Conservation (phyloP, 2,888 invertebrate species). For the Acrocera orbiculus region DNA sequence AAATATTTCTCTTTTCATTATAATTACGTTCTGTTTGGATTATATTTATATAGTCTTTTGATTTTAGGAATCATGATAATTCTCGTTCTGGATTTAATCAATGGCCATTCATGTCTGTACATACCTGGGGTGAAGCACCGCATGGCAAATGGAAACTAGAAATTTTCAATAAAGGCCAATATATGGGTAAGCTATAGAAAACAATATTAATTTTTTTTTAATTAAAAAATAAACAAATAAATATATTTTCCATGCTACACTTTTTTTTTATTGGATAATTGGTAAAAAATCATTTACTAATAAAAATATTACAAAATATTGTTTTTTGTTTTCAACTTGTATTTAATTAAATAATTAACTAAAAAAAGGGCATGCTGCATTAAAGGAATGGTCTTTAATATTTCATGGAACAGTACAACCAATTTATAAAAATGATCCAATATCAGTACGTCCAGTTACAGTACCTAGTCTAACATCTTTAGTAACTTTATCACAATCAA, state of each 20-base stretch:
- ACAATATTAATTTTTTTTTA: conserved; percentile 4
- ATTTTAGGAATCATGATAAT: conserved; percentile 47
- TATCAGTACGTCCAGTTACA: conserved; percentile 28
- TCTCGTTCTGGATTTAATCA: conserved; percentile 85
- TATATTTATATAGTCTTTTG: background rate
- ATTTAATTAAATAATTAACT: background rate
- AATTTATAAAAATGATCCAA: conserved; percentile 44
- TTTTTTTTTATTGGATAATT: background rate
- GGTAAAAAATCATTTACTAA: background rate
- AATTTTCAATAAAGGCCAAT: conserved; percentile 85
- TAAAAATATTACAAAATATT: background rate
- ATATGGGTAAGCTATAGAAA: conserved; percentile 44
- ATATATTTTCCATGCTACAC: conserved; percentile 12
- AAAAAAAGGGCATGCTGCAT: conserved; percentile 59
- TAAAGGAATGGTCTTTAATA: conserved; percentile 86
- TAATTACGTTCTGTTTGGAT: no score
- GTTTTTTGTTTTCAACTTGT: background rate
- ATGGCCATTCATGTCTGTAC: conserved; percentile 99
- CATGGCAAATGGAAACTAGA: conserved; percentile 89
- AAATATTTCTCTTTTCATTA: no score
- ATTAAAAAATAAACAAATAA: conserved; percentile 10
- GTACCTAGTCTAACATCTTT: conserved; percentile 4
- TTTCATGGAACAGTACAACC: conserved; percentile 68
- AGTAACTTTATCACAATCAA: conserved; percentile 13
- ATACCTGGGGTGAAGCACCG: conserved; percentile 95